phyloP scores from a whole-genome alignment of 37 sponge, comb jelly and placozoan genomes.

The Cliona cf. orientalis region DNA sequence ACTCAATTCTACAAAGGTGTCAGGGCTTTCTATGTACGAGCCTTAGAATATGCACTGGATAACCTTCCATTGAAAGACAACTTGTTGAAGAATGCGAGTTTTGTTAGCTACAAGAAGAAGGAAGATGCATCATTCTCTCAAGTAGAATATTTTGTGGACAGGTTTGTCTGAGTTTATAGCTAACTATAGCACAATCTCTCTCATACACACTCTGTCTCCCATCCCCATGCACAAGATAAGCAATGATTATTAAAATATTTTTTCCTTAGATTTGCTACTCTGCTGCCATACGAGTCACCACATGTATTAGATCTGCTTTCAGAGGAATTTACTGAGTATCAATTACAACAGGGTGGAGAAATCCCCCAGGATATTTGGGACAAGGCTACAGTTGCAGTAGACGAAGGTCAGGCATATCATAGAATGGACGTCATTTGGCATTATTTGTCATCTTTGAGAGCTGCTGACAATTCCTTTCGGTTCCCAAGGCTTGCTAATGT shows the following conservation, averaged over 20 bases:
- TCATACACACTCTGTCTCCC: too few relatives aligned
- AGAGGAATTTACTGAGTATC: conserved; percentile 42
- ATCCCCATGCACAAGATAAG: too few relatives aligned
- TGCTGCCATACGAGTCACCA: conserved; percentile 1
- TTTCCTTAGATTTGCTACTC: neutral
- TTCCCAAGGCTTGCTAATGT: conserved; percentile 39
- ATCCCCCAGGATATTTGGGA: conserved; percentile 39
- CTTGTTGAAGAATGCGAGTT: too few relatives aligned
- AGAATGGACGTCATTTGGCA: conserved; percentile 46
- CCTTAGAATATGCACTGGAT: too few relatives aligned
- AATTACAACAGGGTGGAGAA: conserved; percentile 29
- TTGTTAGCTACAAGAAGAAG: too few relatives aligned
- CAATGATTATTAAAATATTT: too few relatives aligned
- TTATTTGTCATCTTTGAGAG: conserved; percentile 17
- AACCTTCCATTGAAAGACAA: too few relatives aligned
- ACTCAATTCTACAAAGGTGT: conserved; percentile 21
- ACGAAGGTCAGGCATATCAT: conserved; percentile 28
- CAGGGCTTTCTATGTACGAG: conserved; percentile 16
- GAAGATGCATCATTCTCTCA: too few relatives aligned
- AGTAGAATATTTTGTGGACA: too few relatives aligned
- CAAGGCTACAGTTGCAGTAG: conserved; percentile 8
- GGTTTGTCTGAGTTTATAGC: too few relatives aligned
- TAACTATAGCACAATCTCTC: too few relatives aligned
- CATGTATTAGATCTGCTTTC: conserved; percentile 20
- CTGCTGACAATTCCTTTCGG: conserved; percentile 31